These are phyloP conservation scores for Ascidia mentula DNA, from an alignment of 23 tunicate genomes.

Conservation along the genomic window DNA sequence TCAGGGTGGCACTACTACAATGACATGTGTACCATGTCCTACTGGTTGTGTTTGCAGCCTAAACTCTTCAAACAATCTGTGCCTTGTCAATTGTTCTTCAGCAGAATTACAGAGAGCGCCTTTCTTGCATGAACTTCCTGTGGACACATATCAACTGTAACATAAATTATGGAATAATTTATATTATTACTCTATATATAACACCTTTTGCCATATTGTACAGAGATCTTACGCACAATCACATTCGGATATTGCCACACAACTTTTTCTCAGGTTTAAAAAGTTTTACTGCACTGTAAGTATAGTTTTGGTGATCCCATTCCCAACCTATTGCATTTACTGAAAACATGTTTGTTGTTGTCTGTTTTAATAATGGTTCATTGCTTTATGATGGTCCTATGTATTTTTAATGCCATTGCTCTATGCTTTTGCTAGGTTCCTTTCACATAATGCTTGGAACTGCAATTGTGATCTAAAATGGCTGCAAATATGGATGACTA, in stretches of 20 bases:
- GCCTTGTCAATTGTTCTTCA: constrained; percentile 1
- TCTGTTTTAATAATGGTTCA: no score
- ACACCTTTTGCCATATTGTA: not conserved
- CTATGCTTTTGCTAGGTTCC: no score
- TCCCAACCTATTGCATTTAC: not conserved
- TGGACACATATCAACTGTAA: not conserved
- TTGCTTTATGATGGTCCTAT: no score
- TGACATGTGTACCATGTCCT: no score
- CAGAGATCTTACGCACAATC: not conserved
- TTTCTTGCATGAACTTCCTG: not conserved
- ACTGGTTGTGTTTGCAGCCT: no score
- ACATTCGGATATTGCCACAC: not conserved
- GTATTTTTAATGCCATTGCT: no score
- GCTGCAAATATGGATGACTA: not conserved
- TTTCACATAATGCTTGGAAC: not conserved
- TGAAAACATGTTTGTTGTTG: not conserved
- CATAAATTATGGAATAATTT: not conserved
- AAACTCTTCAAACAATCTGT: not conserved
- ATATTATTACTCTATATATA: not conserved
- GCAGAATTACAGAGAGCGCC: not conserved
- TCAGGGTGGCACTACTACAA: no score
- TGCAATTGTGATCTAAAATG: not conserved
- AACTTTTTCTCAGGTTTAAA: not conserved
- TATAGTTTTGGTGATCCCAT: not conserved
- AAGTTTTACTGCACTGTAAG: not conserved